Conservation (phyloP, 2,113 vertebrate species). For the Oostethus manadensis region DNA sequence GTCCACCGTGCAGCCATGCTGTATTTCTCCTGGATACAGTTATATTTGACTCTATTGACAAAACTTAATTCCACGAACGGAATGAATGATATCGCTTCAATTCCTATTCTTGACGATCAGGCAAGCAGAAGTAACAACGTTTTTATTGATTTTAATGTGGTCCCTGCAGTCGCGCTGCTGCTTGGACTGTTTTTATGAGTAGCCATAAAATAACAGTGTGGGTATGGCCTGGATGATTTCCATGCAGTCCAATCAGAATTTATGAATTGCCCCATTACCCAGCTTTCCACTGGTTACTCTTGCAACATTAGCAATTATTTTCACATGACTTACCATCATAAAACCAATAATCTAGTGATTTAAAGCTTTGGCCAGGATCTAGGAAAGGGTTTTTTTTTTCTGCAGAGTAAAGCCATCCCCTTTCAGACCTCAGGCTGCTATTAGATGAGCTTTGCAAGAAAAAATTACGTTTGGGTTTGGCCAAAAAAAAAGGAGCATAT, state of each 20-base stretch:
- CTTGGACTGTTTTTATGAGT: constrained; percentile 68
- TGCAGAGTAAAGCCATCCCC: constrained; percentile 30
- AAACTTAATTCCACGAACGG: background rate
- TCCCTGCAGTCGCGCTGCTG: constrained; percentile 54
- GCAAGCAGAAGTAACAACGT: constrained; percentile 31
- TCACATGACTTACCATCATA: constrained; percentile 72
- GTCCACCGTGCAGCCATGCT: too few relatives aligned
- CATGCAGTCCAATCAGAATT: constrained; percentile 76
- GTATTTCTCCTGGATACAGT: too few relatives aligned
- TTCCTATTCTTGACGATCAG: constrained; percentile 35
- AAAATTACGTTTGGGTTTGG: constrained; percentile 58
- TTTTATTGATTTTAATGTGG: constrained; percentile 70
- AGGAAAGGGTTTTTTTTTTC: constrained; percentile 28
- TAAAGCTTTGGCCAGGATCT: constrained; percentile 52
- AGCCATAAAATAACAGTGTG: constrained; percentile 68
- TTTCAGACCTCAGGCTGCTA: constrained; percentile 46
- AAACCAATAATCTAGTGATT: constrained; percentile 77
- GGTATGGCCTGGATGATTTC: constrained; percentile 74
- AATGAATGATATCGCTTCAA: background rate
- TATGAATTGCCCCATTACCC: constrained; percentile 80
- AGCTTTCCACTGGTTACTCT: constrained; percentile 77
- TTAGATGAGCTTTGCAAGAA: constrained; percentile 56
- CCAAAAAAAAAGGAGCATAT: constrained; percentile 25
- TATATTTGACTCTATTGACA: background rate
- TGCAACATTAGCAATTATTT: constrained; percentile 81